phyloP scores from a whole-genome alignment of 2,797 vertebrate genomes.

The Cyclura pinguis region DNA sequence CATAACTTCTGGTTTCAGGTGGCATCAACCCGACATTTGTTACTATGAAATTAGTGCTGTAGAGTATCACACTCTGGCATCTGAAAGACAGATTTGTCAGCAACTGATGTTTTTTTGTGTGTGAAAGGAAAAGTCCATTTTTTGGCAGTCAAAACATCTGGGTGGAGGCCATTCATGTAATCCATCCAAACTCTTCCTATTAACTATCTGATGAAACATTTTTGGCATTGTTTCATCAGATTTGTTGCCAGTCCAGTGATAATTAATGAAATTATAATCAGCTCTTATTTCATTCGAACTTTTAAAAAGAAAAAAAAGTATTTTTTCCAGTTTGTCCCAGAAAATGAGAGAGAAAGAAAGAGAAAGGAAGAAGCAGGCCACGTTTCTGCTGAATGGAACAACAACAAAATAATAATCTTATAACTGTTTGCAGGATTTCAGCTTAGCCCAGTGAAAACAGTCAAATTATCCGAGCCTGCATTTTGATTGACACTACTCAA shows the following conservation, averaged over 20 bases:
- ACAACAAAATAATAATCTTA: background rate
- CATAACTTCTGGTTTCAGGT: conserved; percentile 16
- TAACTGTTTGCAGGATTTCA: background rate
- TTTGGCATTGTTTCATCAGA: conserved; percentile 28
- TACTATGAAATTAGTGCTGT: conserved; percentile 2
- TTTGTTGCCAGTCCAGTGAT: conserved; percentile 41
- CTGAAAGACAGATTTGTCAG: conserved; percentile 24
- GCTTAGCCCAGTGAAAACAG: background rate
- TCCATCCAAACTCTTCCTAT: conserved; percentile 13
- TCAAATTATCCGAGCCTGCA: background rate
- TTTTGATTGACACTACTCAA: conserved; percentile 4
- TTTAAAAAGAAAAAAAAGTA: background rate
- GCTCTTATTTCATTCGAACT: conserved; percentile 31
- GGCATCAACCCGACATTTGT: conserved; percentile 1
- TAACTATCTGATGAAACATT: conserved; percentile 35
- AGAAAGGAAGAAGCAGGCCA: background rate
- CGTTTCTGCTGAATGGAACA: background rate
- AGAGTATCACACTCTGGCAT: background rate
- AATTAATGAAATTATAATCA: conserved; percentile 42
- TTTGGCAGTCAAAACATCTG: conserved; percentile 33
- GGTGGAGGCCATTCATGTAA: background rate
- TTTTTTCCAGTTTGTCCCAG: background rate
- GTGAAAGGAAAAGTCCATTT: background rate
- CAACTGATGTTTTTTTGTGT: background rate
- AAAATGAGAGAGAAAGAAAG: too few species aligned